Conservation (phyloP, 2,888 invertebrate genomes). For the Luperina testacea region DNA sequence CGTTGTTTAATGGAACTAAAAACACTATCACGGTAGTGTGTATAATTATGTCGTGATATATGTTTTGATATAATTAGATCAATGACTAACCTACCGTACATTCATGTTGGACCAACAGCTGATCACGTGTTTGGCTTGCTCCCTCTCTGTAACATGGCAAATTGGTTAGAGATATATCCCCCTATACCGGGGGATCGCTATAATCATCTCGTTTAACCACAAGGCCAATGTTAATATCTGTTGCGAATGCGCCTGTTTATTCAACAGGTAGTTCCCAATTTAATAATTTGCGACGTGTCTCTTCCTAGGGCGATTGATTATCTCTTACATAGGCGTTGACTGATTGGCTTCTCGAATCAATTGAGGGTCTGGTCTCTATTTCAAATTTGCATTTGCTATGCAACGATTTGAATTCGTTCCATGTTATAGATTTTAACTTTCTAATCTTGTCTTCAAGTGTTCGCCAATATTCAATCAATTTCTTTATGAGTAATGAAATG, state of each 20-base stretch:
- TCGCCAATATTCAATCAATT: conserved; percentile 23
- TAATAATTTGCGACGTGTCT: conserved; percentile 23
- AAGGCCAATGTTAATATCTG: conserved; percentile 44
- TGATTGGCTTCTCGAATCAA: conserved; percentile 30
- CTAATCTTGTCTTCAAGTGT: conserved; percentile 46
- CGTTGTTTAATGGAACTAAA: background rate
- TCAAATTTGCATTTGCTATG: conserved; percentile 41
- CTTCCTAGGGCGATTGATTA: conserved; percentile 27
- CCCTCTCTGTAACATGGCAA: conserved; percentile 16
- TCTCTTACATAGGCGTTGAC: conserved; percentile 11
- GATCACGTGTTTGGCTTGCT: background rate
- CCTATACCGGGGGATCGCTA: conserved; percentile 31
- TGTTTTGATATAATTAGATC: background rate
- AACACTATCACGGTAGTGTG: background rate
- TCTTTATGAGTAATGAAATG: conserved; percentile 32
- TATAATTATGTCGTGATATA: background rate
- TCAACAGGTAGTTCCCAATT: conserved; percentile 56
- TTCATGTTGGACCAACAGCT: background rate
- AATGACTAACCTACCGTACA: background rate
- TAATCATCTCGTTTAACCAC: conserved; percentile 39
- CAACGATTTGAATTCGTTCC: conserved; percentile 44
- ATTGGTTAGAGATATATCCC: conserved; percentile 49
- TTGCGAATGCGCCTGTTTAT: conserved; percentile 22
- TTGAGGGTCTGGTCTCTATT: conserved; percentile 19
- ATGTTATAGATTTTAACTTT: conserved; percentile 51